Evolutionary conservation across 2,113 vertebrate species (phyloP).

Genomic region (Coreoperca whiteheadi): DNA sequence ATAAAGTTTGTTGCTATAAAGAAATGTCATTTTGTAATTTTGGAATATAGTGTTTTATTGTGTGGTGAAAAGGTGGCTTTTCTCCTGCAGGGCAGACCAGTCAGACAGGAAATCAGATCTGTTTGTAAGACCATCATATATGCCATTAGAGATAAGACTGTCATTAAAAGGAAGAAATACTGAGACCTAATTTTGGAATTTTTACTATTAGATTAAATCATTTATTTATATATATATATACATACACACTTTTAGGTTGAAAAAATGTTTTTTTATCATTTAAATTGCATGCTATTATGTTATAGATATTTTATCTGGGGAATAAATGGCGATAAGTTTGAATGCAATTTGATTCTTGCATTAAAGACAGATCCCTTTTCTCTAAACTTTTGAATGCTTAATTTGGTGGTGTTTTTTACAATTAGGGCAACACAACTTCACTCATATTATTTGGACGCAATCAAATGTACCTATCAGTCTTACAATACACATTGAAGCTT

Average conservation of each 20-base stretch:
- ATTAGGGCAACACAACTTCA: background rate
- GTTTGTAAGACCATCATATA: background rate
- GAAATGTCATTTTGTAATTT: background rate
- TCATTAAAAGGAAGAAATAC: background rate
- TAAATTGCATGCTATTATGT: too few species aligned
- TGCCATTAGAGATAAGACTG: too few species aligned
- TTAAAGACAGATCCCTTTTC: background rate
- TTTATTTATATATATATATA: too few species aligned
- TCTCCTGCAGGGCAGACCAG: background rate
- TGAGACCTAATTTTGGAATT: background rate
- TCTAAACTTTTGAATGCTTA: background rate
- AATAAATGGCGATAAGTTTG: background rate
- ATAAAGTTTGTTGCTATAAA: too few species aligned
- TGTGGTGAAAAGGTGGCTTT: background rate
- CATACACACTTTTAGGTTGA: too few species aligned
- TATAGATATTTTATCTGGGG: too few species aligned
- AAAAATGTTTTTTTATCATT: too few species aligned
- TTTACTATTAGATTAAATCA: too few species aligned
- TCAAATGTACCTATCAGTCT: background rate
- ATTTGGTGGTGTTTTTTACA: background rate
- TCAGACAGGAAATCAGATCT: background rate
- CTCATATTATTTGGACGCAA: background rate
- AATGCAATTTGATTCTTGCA: background rate
- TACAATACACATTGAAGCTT: background rate
- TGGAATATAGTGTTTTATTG: background rate